Evolutionary conservation across 2,113 vertebrate genomes (phyloP), one percentile per base, ranked within the genome.

Genomic region (Solea solea): DNA sequence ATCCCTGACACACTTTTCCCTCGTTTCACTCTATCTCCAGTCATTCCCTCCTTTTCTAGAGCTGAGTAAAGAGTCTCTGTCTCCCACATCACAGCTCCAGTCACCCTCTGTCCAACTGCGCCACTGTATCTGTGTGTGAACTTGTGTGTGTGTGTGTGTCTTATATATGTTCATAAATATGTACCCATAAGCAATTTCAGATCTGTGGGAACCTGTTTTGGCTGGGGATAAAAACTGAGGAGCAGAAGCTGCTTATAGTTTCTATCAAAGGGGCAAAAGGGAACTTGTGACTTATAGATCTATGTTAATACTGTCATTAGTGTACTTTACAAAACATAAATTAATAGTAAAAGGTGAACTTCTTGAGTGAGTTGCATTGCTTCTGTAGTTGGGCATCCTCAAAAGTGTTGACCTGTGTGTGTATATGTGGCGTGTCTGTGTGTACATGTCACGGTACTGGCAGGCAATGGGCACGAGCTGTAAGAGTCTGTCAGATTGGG

Each of bases 311-410:
- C 86, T 90, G 91, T 75, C 82, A 85, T 89, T 88, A 86, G 79
- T 89, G 88, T 88, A 87, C 80, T 88, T 89, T 88, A 91, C 81
- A 90, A 80, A 91, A 89, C 84, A 91, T 91, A 92, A 91, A 89
- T 90, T 89, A 91, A 88, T 78, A 81, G 74, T 56, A 55, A 78
- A 86, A 75, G 81, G 65, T 85, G 59, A 79, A 77, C 78, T 79
- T 89, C 72, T 83, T 53, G 75, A 81, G 82, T 82, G 59, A 81
- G 57, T 71, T 76, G 84, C 53, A 34, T 85, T 64, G 82, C 51
- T 75, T 84, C 64, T 80, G 86, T 78, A 66, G 81, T 84, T 53
- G 62, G 78, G 79, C 51, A 72, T 87, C 75, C 51, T 80, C 54
- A 69, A 82, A 76, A 57, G 64, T 82, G 72, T 80, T 80, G 83